Evolutionary conservation across 1,140 invertebrate species (phyloP), one percentile per base, ranked within the genome.

Genomic region (Diorhabda elongata): DNA sequence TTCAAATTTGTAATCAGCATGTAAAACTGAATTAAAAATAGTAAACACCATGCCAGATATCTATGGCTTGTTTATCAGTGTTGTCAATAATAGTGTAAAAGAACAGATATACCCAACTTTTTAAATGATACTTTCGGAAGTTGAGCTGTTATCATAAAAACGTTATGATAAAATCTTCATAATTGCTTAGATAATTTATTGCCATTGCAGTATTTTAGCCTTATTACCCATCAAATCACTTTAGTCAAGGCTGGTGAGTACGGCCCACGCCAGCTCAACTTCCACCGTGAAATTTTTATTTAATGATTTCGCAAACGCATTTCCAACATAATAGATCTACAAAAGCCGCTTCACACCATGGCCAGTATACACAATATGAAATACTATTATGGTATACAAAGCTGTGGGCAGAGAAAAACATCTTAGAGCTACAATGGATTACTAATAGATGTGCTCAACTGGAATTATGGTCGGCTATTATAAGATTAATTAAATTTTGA

Each of bases 241-340:
- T 64, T 41, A 56, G 47, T 64, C 63, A 56, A 64, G 44, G 63
- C 56, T 9, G 63, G 63, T 56, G 63, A 64, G 52, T 64, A 47
- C 63, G 63, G 63, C 63, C 63, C 63, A 64, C 63, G 63, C 63
- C 42, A 41, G 6, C 52, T 64, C 45, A 57, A 45, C 43, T 64
- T 64, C 63, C 42, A 64, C 44, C 63, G 45, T 64, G 63, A 64
- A 64, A 64, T 64, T 64, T 64, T 64, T 64, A 57, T 64, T 64
- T 64, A 64, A 64, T 64, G 63, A 64, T 64, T 64, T 64, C 63
- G 63, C 63, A 64, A 64, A 64, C n/a, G 44, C 45, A 44, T 47
- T 47, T 8, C 42, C 44, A 62, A 7, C 8, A 64, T 52, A 64
- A 64, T 64, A 64, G 45, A 52, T 11, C 26, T 57, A 64, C 63